A percentile compares a stretch with the other conserved stretches of the same genome.
These are phyloP conservation scores for Chrysopa pallens DNA, from an alignment of 1,140 invertebrate genomes.

Conservation along the genomic window DNA sequence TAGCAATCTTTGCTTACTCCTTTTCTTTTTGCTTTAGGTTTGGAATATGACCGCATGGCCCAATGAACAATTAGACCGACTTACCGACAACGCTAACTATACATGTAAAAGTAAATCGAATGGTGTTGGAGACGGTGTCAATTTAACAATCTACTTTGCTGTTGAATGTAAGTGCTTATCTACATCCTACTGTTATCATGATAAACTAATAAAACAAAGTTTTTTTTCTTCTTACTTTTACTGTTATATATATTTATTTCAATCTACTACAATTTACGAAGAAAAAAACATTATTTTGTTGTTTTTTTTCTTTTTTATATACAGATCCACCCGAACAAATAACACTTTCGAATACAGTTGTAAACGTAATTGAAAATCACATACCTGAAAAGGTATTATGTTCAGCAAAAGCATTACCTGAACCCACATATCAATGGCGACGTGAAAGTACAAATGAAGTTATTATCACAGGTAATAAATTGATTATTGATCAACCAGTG, in stretches of 20 bases:
- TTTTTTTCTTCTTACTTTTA: too few relatives aligned
- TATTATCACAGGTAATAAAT: slow-evolving; percentile 29
- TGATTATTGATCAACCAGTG: slow-evolving; percentile 36
- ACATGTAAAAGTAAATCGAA: slow-evolving; percentile 65
- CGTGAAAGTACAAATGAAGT: slow-evolving; percentile 28
- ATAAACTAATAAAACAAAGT: too few relatives aligned
- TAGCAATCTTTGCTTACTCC: too few relatives aligned
- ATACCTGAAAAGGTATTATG: slow-evolving; percentile 59
- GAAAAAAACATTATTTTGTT: slow-evolving; percentile 5
- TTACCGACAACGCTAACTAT: slow-evolving; percentile 63
- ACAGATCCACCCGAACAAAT: slow-evolving; percentile 76
- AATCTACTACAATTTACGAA: too few relatives aligned
- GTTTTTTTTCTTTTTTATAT: slow-evolving; percentile 6
- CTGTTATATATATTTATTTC: too few relatives aligned
- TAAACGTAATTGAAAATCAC: slow-evolving; percentile 60
- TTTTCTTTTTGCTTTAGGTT: too few relatives aligned
- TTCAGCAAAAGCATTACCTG: slow-evolving; percentile 52
- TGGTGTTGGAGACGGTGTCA: slow-evolving; percentile 47
- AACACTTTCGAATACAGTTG: slow-evolving; percentile 45
- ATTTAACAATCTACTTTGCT: slow-evolving; percentile 60
- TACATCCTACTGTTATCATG: too few relatives aligned
- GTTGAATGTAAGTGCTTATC: slow-evolving; percentile 63
- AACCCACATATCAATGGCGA: slow-evolving; percentile 47
- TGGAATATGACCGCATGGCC: slow-evolving; percentile 71
- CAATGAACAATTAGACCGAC: slow-evolving; percentile 50